Evolutionary conservation across 2,797 vertebrate species (phyloP).

Genomic region (Danio albolineatus): DNA sequence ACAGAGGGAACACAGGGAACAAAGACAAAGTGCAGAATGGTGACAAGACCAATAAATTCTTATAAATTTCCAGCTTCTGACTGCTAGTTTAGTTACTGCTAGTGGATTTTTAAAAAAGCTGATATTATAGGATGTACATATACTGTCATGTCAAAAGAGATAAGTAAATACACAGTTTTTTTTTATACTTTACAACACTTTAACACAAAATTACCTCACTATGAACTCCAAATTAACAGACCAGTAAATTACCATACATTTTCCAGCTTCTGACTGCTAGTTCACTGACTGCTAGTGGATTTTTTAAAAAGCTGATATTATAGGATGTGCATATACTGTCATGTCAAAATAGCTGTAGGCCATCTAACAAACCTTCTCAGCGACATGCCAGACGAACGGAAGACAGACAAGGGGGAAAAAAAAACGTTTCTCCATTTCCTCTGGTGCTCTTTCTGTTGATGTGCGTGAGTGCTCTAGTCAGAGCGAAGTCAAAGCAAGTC

Average conservation of each 20-base stretch:
- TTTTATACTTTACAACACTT: no score
- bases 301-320: not conserved
- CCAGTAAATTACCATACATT: not conserved
- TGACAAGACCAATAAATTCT: not conserved
- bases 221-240: no score
- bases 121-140: not conserved
- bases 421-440: conserved; percentile 31
- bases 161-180: no score
- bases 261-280: not conserved
- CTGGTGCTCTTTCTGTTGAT: conserved; percentile 43
- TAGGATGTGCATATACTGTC: conserved; percentile 1
- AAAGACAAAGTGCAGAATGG: no score
- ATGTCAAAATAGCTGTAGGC: conserved; percentile 20
- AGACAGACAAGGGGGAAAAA: not conserved
- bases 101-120: not conserved
- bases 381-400: not conserved
- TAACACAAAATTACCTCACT: no score
- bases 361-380: conserved; percentile 6
- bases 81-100: not conserved
- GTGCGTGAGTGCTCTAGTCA: conserved; percentile 50
- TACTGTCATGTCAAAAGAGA: conserved; percentile 1
- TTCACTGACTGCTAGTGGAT: not conserved
- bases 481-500: conserved; percentile 53
- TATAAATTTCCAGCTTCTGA: not conserved
- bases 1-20: no score